A percentile compares a stretch with the other conserved stretches of the same genome.
These are phyloP conservation scores for Zeugodacus cucurbitae DNA, from an alignment of 1,140 invertebrate species.

Conservation along the genomic window DNA sequence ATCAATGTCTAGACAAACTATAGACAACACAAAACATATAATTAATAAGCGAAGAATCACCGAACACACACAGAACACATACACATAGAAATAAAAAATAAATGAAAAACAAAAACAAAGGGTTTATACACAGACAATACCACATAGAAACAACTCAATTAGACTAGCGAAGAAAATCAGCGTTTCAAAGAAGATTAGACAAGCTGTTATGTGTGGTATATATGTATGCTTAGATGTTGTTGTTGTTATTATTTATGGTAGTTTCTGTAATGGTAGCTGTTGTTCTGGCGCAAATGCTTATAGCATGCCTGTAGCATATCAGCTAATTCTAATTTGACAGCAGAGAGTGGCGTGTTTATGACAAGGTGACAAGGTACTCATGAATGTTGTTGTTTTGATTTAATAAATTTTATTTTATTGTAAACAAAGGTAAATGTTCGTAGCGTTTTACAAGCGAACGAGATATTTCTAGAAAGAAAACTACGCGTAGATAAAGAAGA, in stretches of 20 bases:
- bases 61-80: neutral
- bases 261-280: neutral
- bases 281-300: neutral
- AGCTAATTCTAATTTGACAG: neutral
- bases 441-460: too few relatives aligned
- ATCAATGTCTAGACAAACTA: neutral
- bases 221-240: neutral
- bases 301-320: neutral
- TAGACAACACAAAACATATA: neutral
- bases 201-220: neutral
- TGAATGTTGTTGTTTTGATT: neutral
- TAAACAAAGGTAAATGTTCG: too few relatives aligned
- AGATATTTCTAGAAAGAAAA: too few relatives aligned
- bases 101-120: neutral
- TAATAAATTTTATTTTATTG: too few relatives aligned
- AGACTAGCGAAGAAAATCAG: conserved; percentile 14
- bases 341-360: neutral
- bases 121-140: neutral
- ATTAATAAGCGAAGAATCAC: neutral
- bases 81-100: neutral
- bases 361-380: neutral
- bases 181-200: neutral
- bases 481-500: too few relatives aligned
- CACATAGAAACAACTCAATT: conserved; percentile 15
- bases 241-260: too few relatives aligned